These are phyloP conservation scores for Urophycis tenuis DNA, from an alignment of 2,797 vertebrate genomes.

Conservation along the genomic window DNA sequence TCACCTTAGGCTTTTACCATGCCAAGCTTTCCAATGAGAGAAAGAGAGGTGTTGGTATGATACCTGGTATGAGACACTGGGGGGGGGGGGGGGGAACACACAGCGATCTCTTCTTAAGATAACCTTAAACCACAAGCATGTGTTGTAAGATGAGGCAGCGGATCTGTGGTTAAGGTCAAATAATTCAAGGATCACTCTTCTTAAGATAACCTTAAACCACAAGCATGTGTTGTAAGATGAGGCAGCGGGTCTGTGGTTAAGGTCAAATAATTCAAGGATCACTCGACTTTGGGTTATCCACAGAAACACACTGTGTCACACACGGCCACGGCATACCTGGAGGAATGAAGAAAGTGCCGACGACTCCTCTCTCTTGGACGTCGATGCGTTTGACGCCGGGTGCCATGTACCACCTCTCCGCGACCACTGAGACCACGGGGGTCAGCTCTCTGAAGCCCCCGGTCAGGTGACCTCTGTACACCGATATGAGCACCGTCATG, in stretches of 20 bases:
- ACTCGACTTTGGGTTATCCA: background rate
- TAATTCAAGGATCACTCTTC: no score
- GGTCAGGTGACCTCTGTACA: conserved; percentile 42
- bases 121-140: no score
- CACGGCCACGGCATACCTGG: conserved; percentile 41
- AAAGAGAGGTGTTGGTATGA: no score
- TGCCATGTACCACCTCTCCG: conserved; percentile 63
- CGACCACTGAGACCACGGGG: conserved; percentile 47
- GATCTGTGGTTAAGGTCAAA: no score
- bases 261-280: background rate
- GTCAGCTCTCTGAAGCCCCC: conserved; percentile 39
- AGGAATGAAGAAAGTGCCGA: conserved; percentile 60
- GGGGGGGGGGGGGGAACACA: background rate
- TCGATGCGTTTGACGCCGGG: conserved; percentile 55
- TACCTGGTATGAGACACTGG: no score
- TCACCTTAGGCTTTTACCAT: no score
- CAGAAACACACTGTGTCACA: no score
- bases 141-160: no score
- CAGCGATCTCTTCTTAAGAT: no score
- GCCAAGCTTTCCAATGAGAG: no score
- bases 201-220: no score
- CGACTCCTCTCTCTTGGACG: conserved; percentile 36
- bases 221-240: no score
- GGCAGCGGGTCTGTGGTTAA: background rate
- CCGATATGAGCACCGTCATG: conserved; percentile 48